Conservation (phyloP, 2,797 vertebrate species). For the Dryobates pubescens region DNA sequence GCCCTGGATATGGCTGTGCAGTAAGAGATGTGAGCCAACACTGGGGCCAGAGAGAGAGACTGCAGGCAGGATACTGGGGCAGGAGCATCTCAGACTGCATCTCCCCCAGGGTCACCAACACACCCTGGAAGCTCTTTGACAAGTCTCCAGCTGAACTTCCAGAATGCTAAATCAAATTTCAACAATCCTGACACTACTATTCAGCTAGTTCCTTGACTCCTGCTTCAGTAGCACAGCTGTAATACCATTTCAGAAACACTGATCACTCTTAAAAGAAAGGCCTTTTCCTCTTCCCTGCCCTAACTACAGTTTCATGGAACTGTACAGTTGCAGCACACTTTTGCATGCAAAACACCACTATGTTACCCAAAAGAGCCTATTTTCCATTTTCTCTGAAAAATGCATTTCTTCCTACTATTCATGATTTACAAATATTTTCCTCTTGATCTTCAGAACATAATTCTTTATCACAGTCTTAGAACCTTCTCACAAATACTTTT, state of each 20-base stretch:
- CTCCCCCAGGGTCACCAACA: neutral
- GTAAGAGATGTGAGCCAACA: fast-evolving
- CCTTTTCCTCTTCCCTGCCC: neutral
- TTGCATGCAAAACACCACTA: neutral
- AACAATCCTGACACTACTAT: neutral
- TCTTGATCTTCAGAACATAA: neutral
- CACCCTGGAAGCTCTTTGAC: fast-evolving
- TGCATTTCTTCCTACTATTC: neutral
- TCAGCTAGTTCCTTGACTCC: neutral
- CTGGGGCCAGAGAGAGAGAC: neutral
- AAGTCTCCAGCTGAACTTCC: neutral
- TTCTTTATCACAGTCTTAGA: neutral
- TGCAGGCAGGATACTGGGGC: fast-evolving
- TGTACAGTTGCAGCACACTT: neutral
- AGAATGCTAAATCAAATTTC: neutral
- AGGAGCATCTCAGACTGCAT: fast-evolving
- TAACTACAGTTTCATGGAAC: neutral
- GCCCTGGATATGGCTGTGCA: fast-evolving
- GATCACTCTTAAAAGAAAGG: neutral
- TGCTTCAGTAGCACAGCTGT: neutral
- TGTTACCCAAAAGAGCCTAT: neutral
- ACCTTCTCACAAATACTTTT: neutral
- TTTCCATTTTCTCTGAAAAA: neutral
- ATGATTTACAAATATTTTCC: neutral
- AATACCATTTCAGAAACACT: neutral